Evolutionary conservation across 2,113 vertebrate genomes (phyloP), one percentile per base, ranked within the genome.

Genomic region (Bubo blakistoni): DNA sequence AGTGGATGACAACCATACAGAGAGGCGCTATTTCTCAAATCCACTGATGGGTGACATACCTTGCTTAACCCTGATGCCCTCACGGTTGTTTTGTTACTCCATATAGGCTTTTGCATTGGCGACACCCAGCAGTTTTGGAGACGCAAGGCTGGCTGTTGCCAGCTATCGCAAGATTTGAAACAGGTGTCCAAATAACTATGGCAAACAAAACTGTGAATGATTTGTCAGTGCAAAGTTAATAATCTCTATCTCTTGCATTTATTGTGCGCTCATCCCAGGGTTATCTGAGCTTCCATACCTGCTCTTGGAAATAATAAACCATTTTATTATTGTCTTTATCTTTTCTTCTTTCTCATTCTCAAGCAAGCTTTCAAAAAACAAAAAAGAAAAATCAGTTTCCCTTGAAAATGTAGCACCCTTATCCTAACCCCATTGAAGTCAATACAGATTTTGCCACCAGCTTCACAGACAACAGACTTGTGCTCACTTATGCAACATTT

Each of bases 251-350:
- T 92, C 70, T 85, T 72, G 52, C 61, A 72, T 94, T 95, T 94
- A 95, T 90, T 89, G 72, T 88, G 71, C 0, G 0, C 92, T 96
- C 91, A 94, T 96, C 89, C 90, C 58, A 65, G 81, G 88, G 66
- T 95, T 92, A 97, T 93, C 95, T 91, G 78, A 85, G 30, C 55
- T 89, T 92, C 81, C 70, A 73, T 94, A 58, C 30, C 7, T 58
- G 20, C 82, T 91, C 58, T 78, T 96, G 86, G 94, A 94, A 96
- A 96, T 95, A 95, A 95, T 95, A 97, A 97, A 97, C 81, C 78
- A 73, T 92, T 97, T 97, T 96, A 97, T 96, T 93, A 88, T 94
- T 93, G 91, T 66, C 82, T 88, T 92, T 95, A 92, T 94, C 79
- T 96, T 90, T 80, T 90, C 57, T 77, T 96, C 65, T 85, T 95